Evolutionary conservation across 2,888 invertebrate species (phyloP).

Genomic region (Pyrochroa serraticornis): DNA sequence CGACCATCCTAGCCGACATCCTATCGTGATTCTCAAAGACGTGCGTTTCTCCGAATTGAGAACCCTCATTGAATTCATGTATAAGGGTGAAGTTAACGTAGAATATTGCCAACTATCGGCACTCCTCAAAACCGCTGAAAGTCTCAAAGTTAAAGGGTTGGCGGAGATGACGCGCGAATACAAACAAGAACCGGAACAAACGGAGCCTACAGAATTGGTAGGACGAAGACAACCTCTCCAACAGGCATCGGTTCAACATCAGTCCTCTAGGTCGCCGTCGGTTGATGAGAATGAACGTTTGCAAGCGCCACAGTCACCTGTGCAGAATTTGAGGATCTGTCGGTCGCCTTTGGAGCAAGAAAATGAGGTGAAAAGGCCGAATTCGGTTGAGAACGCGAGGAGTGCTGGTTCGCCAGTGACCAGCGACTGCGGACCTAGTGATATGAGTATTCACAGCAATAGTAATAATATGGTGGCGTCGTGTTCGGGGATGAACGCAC

Average conservation of each 20-base stretch:
- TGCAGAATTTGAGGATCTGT: conserved; percentile 40
- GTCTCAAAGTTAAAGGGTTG: conserved; percentile 90
- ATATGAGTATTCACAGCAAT: conserved; percentile 63
- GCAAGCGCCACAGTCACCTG: conserved; percentile 33
- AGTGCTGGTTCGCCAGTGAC: conserved; percentile 36
- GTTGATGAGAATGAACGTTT: conserved; percentile 30
- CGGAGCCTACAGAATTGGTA: conserved; percentile 56
- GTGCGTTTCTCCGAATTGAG: conserved; percentile 88
- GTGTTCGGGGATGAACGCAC: conserved; percentile 59
- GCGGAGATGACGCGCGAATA: conserved; percentile 81
- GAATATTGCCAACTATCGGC: conserved; percentile 92
- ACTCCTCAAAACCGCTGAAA: conserved; percentile 89
- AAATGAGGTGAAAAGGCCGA: conserved; percentile 39
- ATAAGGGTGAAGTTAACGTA: conserved; percentile 94
- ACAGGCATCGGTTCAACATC: conserved; percentile 38
- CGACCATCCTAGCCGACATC: conserved; percentile 87
- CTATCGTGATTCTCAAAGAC: conserved; percentile 94
- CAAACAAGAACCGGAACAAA: conserved; percentile 56
- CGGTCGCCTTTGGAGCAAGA: conserved; percentile 33
- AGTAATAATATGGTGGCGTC: conserved; percentile 39
- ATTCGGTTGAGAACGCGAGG: conserved; percentile 42
- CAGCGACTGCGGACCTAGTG: conserved; percentile 61
- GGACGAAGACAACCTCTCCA: conserved; percentile 42
- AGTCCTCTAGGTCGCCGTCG: conserved; percentile 29
- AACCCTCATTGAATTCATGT: conserved; percentile 95